These are phyloP conservation scores for Hiodon tergisus DNA, from an alignment of 2,113 vertebrate genomes.

Conservation along the genomic window DNA sequence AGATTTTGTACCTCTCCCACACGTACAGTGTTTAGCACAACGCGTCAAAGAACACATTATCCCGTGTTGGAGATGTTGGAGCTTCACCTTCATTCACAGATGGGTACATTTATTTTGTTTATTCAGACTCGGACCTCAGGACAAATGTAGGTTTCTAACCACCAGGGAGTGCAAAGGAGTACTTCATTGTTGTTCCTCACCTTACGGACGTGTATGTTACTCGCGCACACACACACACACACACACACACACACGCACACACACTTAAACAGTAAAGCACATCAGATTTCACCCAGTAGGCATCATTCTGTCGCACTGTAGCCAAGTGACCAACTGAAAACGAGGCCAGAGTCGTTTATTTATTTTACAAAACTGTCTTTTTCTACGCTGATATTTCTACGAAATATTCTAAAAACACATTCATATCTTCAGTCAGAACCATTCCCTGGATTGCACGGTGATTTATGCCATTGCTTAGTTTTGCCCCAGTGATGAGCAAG, in stretches of 20 bases:
- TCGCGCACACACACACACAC: too few species aligned
- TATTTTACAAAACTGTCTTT: conserved; percentile 4
- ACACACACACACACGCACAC: too few species aligned
- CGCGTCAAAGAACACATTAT: not conserved
- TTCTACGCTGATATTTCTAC: too few species aligned
- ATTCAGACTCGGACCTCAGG: not conserved
- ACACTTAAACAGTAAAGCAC: too few species aligned
- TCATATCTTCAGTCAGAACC: not conserved
- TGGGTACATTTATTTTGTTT: not conserved
- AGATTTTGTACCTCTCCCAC: not conserved
- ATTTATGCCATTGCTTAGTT: conserved; percentile 34
- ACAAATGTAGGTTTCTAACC: not conserved
- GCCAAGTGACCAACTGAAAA: too few species aligned
- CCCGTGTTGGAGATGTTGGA: not conserved
- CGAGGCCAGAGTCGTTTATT: too few species aligned
- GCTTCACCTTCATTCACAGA: not conserved
- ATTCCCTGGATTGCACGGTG: conserved; percentile 29
- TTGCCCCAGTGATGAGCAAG: conserved; percentile 27
- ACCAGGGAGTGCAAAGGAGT: not conserved
- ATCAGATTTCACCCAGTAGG: too few species aligned
- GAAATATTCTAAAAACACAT: conserved; percentile 7
- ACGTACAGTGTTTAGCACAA: not conserved
- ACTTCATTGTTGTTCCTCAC: not conserved
- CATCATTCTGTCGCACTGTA: too few species aligned
- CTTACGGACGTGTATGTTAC: too few species aligned